phyloP scores from a whole-genome alignment of 2,888 invertebrate species.

The Metacarcinus magister region DNA sequence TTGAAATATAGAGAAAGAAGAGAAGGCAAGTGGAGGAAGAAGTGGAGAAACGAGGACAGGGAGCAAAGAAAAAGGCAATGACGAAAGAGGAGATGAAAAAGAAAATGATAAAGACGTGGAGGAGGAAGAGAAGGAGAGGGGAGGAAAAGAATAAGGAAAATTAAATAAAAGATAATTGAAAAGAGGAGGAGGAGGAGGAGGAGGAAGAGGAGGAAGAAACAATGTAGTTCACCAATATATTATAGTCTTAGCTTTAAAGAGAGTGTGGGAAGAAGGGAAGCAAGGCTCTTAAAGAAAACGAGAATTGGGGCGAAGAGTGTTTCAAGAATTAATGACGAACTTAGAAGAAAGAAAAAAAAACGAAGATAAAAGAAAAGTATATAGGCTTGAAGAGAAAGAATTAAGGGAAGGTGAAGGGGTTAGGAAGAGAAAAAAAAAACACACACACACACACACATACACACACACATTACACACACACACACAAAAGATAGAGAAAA shows the following conservation, averaged over 20 bases:
- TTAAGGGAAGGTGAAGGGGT: neutral
- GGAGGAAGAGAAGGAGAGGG: too few relatives aligned
- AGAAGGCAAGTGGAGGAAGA: neutral
- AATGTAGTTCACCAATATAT: neutral
- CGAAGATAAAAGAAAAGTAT: neutral
- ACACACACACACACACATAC: neutral
- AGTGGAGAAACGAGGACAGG: neutral
- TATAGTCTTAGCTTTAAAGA: neutral
- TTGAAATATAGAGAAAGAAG: neutral
- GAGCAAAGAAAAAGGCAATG: too few relatives aligned
- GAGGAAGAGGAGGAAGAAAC: neutral
- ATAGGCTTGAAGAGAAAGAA: neutral
- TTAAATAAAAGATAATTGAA: too few relatives aligned
- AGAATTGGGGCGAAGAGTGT: neutral
- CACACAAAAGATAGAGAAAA: neutral
- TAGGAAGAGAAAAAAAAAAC: neutral
- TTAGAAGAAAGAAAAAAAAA: neutral
- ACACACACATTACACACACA: constrained; percentile 26
- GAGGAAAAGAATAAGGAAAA: too few relatives aligned
- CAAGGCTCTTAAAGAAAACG: neutral
- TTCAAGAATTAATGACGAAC: neutral
- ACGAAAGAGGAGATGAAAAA: too few relatives aligned
- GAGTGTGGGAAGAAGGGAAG: neutral
- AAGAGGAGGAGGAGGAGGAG: neutral
- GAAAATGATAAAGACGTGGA: too few relatives aligned